phyloP scores from a whole-genome alignment of 2,888 invertebrate species.

The Hypolimnas misippus region DNA sequence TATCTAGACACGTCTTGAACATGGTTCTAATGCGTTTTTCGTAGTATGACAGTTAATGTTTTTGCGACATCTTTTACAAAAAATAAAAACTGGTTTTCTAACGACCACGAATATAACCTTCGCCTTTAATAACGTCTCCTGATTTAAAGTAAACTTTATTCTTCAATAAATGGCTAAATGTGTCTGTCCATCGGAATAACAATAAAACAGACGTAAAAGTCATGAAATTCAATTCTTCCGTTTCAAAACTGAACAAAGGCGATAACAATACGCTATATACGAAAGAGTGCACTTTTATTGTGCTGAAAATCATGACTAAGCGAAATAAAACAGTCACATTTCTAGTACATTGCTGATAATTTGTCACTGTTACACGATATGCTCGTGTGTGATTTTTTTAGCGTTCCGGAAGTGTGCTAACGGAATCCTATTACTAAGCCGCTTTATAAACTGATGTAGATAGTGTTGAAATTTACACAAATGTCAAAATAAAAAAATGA shows the following conservation, averaged over 20 bases:
- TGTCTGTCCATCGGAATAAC: constrained; percentile 14
- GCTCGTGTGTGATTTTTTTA: not conserved
- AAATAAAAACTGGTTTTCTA: too few relatives aligned
- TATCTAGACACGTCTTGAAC: too few relatives aligned
- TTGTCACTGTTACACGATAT: constrained; percentile 1
- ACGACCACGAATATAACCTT: too few relatives aligned
- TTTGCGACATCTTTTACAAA: too few relatives aligned
- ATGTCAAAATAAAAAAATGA: too few relatives aligned
- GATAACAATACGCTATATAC: constrained; percentile 29
- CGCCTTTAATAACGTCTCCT: not conserved
- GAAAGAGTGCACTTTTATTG: constrained; percentile 35
- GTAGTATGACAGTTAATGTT: too few relatives aligned
- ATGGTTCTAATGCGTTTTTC: too few relatives aligned
- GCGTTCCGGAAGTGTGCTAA: too few relatives aligned
- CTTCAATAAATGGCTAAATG: not conserved
- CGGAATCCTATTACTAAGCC: too few relatives aligned
- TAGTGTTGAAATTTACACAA: too few relatives aligned
- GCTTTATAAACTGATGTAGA: too few relatives aligned
- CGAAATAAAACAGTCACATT: constrained; percentile 5
- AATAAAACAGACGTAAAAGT: constrained; percentile 29
- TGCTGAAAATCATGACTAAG: constrained; percentile 21
- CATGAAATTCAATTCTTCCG: constrained; percentile 29
- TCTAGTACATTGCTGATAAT: constrained; percentile 14
- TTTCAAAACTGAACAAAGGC: constrained; percentile 23
- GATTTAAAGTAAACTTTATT: constrained; percentile 11